Evolutionary conservation across 2,888 invertebrate species (phyloP).

Genomic region (Prostheceraeus crozeri): DNA sequence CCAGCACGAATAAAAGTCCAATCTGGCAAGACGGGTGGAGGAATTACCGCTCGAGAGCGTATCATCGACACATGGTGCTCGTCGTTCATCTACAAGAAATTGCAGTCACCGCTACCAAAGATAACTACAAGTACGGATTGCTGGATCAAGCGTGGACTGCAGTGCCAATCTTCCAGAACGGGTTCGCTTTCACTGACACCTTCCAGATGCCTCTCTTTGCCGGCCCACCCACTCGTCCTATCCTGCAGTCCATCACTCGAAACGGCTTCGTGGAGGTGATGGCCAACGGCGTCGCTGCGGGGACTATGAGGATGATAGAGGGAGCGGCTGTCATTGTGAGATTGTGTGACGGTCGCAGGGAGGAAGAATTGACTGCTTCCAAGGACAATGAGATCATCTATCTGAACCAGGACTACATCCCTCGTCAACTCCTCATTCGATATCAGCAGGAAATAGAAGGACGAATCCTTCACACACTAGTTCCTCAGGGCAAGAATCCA

Average conservation of each 20-base stretch:
- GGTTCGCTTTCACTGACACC: conserved; percentile 48
- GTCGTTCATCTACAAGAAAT: conserved; percentile 54
- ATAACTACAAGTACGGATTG: conserved; percentile 52
- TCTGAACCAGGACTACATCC: conserved; percentile 48
- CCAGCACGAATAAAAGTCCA: conserved; percentile 49
- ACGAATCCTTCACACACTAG: conserved; percentile 45
- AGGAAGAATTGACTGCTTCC: conserved; percentile 47
- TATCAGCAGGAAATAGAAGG: conserved; percentile 45
- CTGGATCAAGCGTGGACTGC: conserved; percentile 54
- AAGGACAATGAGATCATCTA: conserved; percentile 32
- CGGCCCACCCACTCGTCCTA: conserved; percentile 47
- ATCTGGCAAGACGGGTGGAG: conserved; percentile 53
- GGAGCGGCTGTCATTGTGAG: conserved; percentile 51
- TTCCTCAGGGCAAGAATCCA: conserved; percentile 48
- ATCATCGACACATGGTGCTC: conserved; percentile 47
- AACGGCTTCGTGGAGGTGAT: conserved; percentile 52
- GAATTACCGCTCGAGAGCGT: conserved; percentile 49
- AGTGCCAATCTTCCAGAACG: conserved; percentile 50
- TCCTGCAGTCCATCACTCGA: conserved; percentile 48
- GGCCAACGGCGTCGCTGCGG: conserved; percentile 46
- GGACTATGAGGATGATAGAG: conserved; percentile 47
- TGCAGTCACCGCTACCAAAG: conserved; percentile 46
- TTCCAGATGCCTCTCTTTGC: conserved; percentile 52
- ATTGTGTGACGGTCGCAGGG: conserved; percentile 49
- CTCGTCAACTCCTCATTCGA: conserved; percentile 44